Evolutionary conservation across 2,888 invertebrate genomes (phyloP).

Genomic region (Osedax frankpressi): DNA sequence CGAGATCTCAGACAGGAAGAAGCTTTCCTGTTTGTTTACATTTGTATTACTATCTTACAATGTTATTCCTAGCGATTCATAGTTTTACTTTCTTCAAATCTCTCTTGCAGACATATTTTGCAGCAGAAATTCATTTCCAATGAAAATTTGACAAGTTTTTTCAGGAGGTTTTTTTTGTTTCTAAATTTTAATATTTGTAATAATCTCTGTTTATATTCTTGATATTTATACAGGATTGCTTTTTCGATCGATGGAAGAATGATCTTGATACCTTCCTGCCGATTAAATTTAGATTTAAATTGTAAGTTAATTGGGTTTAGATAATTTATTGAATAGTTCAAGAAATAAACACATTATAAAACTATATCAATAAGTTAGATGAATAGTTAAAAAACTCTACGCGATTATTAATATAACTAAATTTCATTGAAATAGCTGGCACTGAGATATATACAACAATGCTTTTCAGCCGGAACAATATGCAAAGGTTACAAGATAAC

Average conservation of each 20-base stretch:
- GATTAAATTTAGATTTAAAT: neutral
- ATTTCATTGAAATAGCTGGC: neutral
- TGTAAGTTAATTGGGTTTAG: too few relatives aligned
- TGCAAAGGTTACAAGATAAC: neutral
- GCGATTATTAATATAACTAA: too few relatives aligned
- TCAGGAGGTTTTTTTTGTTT: neutral
- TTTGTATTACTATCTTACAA: too few relatives aligned
- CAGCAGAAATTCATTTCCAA: neutral
- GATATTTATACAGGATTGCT: neutral
- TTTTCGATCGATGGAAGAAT: neutral
- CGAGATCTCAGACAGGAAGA: neutral
- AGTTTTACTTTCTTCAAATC: too few relatives aligned
- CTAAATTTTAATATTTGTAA: too few relatives aligned
- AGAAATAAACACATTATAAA: too few relatives aligned
- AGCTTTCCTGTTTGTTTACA: neutral
- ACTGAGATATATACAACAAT: neutral
- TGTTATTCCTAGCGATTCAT: too few relatives aligned
- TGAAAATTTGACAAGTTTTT: neutral
- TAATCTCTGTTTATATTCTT: too few relatives aligned
- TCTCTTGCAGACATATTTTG: neutral
- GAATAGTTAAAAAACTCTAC: too few relatives aligned
- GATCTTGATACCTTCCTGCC: neutral
- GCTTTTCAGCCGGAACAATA: neutral
- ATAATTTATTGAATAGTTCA: too few relatives aligned
- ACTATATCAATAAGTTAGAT: too few relatives aligned